phyloP scores from a whole-genome alignment of 2,797 vertebrate genomes.

The Nasua narica region DNA sequence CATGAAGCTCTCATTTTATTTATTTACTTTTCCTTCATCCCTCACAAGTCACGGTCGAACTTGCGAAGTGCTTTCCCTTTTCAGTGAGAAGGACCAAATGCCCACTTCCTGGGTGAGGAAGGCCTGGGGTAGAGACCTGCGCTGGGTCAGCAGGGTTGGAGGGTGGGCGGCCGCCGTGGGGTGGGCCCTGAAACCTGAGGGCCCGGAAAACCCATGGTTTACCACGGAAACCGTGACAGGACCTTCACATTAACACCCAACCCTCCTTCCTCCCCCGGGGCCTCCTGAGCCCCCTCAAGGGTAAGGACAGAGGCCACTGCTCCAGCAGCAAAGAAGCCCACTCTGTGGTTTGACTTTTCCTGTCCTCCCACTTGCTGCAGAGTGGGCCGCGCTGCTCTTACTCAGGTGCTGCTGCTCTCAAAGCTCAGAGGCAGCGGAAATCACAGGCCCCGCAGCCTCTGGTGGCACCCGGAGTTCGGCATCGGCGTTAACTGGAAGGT shows the following conservation, averaged over 20 bases:
- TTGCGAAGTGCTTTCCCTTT: background rate
- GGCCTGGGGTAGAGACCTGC: accelerated
- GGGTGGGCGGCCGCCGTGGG: accelerated
- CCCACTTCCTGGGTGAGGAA: background rate
- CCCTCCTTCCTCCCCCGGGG: background rate
- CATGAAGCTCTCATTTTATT: background rate
- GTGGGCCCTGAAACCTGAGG: background rate
- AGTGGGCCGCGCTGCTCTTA: conserved; percentile 63
- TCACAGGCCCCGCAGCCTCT: conserved; percentile 21
- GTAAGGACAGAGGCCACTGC: background rate
- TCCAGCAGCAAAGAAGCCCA: background rate
- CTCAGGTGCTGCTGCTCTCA: conserved; percentile 57
- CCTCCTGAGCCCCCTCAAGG: background rate
- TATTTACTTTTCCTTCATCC: background rate
- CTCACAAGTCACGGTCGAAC: background rate
- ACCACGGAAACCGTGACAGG: conserved; percentile 45
- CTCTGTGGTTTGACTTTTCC: conserved; percentile 69
- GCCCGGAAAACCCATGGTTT: conserved; percentile 45
- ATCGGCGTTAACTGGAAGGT: background rate
- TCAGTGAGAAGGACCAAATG: background rate
- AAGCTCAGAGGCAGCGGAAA: conserved; percentile 56
- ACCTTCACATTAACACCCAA: background rate
- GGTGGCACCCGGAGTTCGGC: background rate
- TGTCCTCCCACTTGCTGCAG: conserved; percentile 77
- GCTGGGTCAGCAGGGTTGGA: accelerated